Percentiles rank a stretch among this genome's conserved stretches.
phyloP scores from a whole-genome alignment of 1,140 invertebrate genomes.

The Pachypeltis micranthus region DNA sequence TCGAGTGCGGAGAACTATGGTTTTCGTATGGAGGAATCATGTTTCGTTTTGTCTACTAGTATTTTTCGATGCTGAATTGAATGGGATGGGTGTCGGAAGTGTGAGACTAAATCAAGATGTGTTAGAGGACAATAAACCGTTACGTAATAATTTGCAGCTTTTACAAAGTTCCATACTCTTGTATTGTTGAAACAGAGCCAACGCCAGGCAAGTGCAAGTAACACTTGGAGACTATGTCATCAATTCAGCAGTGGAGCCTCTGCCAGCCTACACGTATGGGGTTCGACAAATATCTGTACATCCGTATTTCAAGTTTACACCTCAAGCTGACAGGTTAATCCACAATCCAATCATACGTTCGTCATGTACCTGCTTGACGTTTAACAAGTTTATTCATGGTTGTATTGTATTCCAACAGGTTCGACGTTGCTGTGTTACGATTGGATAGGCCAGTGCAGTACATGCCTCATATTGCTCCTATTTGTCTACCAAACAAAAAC shows the following conservation, averaged over 20 bases:
- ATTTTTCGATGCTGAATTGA: too few species aligned
- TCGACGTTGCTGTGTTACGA: conserved; percentile 82
- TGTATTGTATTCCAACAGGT: conserved; percentile 40
- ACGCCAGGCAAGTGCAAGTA: conserved; percentile 77
- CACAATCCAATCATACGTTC: not conserved
- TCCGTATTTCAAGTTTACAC: conserved; percentile 90
- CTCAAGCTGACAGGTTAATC: conserved; percentile 47
- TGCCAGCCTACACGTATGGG: conserved; percentile 81
- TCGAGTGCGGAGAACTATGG: too few species aligned
- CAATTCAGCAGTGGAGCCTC: conserved; percentile 77
- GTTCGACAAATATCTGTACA: conserved; percentile 80
- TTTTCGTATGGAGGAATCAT: too few species aligned
- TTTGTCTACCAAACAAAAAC: conserved; percentile 81
- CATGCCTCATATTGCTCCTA: conserved; percentile 84
- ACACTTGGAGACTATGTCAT: conserved; percentile 89
- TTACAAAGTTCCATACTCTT: too few species aligned
- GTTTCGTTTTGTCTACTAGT: too few species aligned
- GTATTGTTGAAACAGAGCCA: conserved; percentile 50
- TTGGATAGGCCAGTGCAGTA: conserved; percentile 77
- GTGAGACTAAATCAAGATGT: too few species aligned
- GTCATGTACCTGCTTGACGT: not conserved
- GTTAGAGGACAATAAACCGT: too few species aligned
- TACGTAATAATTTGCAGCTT: too few species aligned
- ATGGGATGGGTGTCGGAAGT: too few species aligned
- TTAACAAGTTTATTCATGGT: not conserved